phyloP scores from a whole-genome alignment of 1,140 invertebrate genomes.

The Sesamia nonagrioides region DNA sequence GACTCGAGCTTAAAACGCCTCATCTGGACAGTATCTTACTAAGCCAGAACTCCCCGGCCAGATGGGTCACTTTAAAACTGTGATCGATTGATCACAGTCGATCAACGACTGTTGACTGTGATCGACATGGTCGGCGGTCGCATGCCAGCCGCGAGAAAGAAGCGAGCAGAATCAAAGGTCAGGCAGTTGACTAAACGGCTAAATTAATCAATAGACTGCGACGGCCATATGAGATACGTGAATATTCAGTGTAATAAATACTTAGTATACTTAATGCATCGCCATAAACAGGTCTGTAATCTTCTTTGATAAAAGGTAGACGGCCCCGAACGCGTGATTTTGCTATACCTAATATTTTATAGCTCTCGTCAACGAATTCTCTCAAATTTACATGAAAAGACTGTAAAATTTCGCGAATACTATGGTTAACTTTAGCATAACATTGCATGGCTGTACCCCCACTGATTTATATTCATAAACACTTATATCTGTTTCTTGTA shows the following conservation, averaged over 20 bases:
- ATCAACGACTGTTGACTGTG: too few relatives aligned
- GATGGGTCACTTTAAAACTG: too few relatives aligned
- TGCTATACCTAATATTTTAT: conserved; percentile 41
- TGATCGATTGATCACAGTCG: too few relatives aligned
- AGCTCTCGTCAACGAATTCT: conserved; percentile 51
- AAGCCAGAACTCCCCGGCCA: too few relatives aligned
- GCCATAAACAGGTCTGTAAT: conserved; percentile 16
- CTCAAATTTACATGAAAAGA: conserved; percentile 63
- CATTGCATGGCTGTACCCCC: conserved; percentile 53
- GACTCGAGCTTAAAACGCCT: too few relatives aligned
- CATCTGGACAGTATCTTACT: too few relatives aligned
- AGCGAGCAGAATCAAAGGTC: too few relatives aligned
- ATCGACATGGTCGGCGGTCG: too few relatives aligned
- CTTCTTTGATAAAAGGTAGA: conserved; percentile 48
- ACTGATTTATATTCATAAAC: conserved; percentile 46
- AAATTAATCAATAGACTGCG: too few relatives aligned
- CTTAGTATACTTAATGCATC: conserved; percentile 1
- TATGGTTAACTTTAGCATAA: conserved; percentile 49
- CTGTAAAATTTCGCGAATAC: conserved; percentile 60
- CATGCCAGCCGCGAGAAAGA: too few relatives aligned
- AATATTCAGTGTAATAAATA: background rate
- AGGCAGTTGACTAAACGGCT: too few relatives aligned
- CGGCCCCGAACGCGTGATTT: conserved; percentile 56
- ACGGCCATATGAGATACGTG: background rate
- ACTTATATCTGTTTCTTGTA: conserved; percentile 45